Percentiles rank a stretch among this genome's conserved stretches.
Evolutionary conservation across 2,797 vertebrate species (phyloP).

Genomic region (Tarsius wallacei): DNA sequence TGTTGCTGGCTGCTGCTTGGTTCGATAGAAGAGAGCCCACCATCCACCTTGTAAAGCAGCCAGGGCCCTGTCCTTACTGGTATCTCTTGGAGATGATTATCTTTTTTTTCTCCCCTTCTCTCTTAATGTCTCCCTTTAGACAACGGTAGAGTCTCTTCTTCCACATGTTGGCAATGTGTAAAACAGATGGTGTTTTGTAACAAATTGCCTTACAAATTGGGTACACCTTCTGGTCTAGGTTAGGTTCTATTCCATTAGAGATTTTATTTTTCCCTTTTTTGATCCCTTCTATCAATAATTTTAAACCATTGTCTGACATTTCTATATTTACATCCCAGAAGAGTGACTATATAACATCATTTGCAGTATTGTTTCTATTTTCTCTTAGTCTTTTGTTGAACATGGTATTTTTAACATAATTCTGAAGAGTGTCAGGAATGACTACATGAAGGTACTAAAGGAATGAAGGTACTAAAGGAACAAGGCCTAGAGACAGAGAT

Average conservation of each 20-base stretch:
- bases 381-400: conserved; percentile 39
- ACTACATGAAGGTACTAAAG: background rate
- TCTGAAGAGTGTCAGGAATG: background rate
- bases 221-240: conserved; percentile 2
- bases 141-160: background rate
- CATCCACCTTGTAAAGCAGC: background rate
- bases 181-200: conserved; percentile 37
- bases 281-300: conserved; percentile 16
- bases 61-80: background rate
- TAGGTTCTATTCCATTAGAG: conserved; percentile 32
- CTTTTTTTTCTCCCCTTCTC: background rate
- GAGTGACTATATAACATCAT: conserved; percentile 25
- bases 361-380: conserved; percentile 41
- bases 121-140: background rate
- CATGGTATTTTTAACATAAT: conserved; percentile 23
- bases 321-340: conserved; percentile 24
- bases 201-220: background rate
- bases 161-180: background rate
- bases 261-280: conserved; percentile 37
- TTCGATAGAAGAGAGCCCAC: background rate
- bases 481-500: conserved; percentile 23
- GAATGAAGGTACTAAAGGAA: conserved; percentile 34
- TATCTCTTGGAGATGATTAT: background rate
- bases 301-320: conserved; percentile 40
- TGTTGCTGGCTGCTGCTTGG: background rate